Evolutionary conservation across 1,140 invertebrate genomes (phyloP), one percentile per base, ranked within the genome.

Genomic region (Melitaea cinxia): DNA sequence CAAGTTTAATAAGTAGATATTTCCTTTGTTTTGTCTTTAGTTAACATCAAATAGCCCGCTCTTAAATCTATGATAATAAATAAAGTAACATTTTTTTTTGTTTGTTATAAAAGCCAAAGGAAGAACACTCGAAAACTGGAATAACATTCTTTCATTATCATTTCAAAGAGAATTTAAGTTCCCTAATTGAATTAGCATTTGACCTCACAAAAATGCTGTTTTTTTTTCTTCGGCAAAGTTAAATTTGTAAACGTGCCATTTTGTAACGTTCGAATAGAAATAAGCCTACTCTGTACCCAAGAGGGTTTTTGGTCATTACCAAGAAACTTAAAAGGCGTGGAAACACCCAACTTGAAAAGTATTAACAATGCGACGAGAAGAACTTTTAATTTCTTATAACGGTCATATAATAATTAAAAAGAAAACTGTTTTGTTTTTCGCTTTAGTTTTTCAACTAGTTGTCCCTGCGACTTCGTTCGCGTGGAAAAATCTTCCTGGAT

Each of bases 281-380:
- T 52, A 39, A 52, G 33, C 12, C 30, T 10, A 39, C 53, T 61
- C 15, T 2, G 9, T 19, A n/a, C 33, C 21, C 7, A 9, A 54
- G 21, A 28, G 52, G n/a, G 35, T 37, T 23, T 19, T n/a, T 37
- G 30, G 33, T 26, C 26, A 60, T 60, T 60, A 50, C 45, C 10
- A 47, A 47, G 17, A 35, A 60, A 60, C 14, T 60, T 60, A 33
- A 28, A 58, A 26, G 55, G 24, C 24, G 17, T 24, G 55, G 42
- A 58, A 47, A 42, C 17, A 42, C 37, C 6, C 14, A 26, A 37
- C 15, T 33, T 28, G 57, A 10, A 28, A n/a, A 35, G 37, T 17
- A 42, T 19, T 42, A 37, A 37, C 35, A 37, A 37, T 6, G 6
- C 24, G n/a, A n/a, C 10, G 30, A 33, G 1, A 10, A 33, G n/a